A percentile compares a stretch with the other conserved stretches of the same genome.
These are phyloP conservation scores for Macheiramphus alcinus DNA, from an alignment of 2,113 vertebrate genomes.

Conservation along the genomic window DNA sequence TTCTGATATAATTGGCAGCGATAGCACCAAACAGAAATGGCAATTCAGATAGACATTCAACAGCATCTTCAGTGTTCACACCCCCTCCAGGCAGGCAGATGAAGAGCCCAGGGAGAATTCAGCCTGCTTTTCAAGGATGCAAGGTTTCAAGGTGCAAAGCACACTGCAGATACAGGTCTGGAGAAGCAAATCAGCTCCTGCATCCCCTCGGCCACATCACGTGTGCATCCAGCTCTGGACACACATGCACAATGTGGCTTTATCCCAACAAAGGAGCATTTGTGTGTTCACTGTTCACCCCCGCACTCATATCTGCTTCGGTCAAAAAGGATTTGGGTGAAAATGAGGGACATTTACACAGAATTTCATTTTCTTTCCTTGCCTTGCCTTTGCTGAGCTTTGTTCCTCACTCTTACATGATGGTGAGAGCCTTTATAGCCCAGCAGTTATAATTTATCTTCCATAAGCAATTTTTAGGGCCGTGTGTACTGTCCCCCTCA, in stretches of 20 bases:
- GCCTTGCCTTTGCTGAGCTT: background rate
- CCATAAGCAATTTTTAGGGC: background rate
- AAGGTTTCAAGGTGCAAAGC: background rate
- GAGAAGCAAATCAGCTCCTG: background rate
- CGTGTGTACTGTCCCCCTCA: background rate
- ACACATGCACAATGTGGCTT: background rate
- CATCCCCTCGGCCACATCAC: background rate
- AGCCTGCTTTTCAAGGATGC: background rate
- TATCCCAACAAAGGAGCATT: conserved; percentile 25
- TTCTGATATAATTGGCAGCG: background rate
- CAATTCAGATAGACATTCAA: background rate
- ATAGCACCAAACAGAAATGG: background rate
- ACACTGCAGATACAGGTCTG: background rate
- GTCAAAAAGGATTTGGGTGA: background rate
- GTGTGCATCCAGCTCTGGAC: background rate
- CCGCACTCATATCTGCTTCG: accelerated
- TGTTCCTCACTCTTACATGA: background rate
- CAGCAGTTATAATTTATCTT: background rate
- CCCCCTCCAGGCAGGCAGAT: background rate
- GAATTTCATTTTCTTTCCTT: background rate
- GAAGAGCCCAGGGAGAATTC: background rate
- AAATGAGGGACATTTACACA: background rate
- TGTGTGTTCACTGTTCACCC: background rate
- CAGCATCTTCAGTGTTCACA: background rate
- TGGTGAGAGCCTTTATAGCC: background rate